Percentiles rank a stretch among this genome's conserved stretches.
These are phyloP conservation scores for Echeneis naucrates DNA, from an alignment of 2,797 vertebrate genomes.

Conservation along the genomic window DNA sequence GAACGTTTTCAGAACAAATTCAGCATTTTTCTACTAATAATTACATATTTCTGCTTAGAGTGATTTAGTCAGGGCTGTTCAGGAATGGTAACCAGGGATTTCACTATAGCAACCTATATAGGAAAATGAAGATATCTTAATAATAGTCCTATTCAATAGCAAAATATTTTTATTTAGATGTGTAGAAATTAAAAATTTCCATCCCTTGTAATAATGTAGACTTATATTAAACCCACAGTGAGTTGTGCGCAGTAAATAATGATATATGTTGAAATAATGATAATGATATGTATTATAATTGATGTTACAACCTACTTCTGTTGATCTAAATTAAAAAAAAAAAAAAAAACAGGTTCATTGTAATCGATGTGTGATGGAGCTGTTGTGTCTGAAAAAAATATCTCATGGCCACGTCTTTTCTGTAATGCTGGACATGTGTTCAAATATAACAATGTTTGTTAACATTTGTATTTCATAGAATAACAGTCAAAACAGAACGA, in stretches of 20 bases:
- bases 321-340: not conserved
- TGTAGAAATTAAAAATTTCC: not conserved
- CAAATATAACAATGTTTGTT: not conserved
- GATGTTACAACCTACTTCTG: not conserved
- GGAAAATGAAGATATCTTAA: rapidly evolving
- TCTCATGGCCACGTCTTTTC: not conserved
- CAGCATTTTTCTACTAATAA: not conserved
- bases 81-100: not conserved
- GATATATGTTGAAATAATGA: no score
- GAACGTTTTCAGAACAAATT: not conserved
- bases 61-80: not conserved
- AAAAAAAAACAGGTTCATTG: no score
- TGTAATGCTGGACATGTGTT: not conserved
- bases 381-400: not conserved
- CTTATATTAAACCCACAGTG: not conserved
- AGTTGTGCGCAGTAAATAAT: not conserved
- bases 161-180: not conserved
- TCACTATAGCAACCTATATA: not conserved
- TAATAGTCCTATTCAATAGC: not conserved
- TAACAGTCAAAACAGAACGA: not conserved
- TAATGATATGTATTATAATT: no score
- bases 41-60: not conserved
- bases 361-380: no score
- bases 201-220: not conserved
- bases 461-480: not conserved